These are phyloP conservation scores for Brotula barbata DNA, from an alignment of 2,797 vertebrate species.

Conservation along the genomic window DNA sequence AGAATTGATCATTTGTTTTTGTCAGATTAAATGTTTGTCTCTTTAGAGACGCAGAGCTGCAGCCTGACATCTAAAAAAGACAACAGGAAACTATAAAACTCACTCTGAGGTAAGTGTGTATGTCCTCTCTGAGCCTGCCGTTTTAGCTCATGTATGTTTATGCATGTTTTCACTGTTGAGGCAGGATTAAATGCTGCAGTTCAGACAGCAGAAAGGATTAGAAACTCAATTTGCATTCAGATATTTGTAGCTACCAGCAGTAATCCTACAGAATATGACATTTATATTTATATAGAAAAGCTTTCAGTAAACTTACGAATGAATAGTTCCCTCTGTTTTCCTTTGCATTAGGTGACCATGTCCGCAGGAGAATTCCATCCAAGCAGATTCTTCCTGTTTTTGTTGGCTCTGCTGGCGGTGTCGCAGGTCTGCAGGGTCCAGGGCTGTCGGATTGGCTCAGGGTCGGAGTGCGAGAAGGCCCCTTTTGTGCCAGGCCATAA, in stretches of 20 bases:
- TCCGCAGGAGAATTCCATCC: constrained; percentile 12
- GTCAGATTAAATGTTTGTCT: too few species aligned
- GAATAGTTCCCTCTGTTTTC: background rate
- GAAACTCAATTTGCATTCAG: background rate
- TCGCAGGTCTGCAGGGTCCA: constrained; percentile 33
- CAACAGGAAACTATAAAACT: constrained; percentile 11
- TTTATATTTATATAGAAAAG: too few species aligned
- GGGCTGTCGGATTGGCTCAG: constrained; percentile 63
- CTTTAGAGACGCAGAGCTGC: background rate
- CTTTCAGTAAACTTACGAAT: too few species aligned
- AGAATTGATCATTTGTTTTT: too few species aligned
- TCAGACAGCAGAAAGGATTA: constrained; percentile 40
- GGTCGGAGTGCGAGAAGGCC: constrained; percentile 74
- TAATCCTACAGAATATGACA: too few species aligned
- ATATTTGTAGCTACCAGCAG: background rate
- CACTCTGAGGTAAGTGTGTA: constrained; percentile 55
- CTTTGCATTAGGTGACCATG: constrained; percentile 65
- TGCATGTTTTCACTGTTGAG: constrained; percentile 29
- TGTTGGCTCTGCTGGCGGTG: constrained; percentile 35
- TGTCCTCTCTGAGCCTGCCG: background rate
- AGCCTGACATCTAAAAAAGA: constrained; percentile 4
- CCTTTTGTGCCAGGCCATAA: constrained; percentile 82
- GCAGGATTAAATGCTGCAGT: constrained; percentile 46
- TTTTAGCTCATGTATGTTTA: constrained; percentile 2
- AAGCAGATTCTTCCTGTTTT: constrained; percentile 30